Base-by-base conservation (phyloP, 2,888 invertebrate species). In the Dryadula phaetusa region DNA sequence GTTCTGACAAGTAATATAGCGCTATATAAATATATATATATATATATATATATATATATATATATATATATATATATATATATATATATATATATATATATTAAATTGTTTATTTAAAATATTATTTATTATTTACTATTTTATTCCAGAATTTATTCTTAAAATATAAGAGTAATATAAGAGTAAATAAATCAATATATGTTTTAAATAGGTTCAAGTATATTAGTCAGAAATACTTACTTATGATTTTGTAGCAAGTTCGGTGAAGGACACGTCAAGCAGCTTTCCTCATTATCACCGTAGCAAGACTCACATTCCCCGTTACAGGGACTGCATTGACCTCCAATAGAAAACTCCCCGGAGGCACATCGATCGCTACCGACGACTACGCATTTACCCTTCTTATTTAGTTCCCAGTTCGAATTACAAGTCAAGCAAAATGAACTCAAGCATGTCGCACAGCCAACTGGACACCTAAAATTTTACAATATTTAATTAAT, bases 301-400 rank as follows among this genome's bases (percentile, higher is more conserved):
- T 95, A 95, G 82, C 98, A 98, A n/a, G 95, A 95, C 72, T 96
- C 96, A 78, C 98, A 98, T 0, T 96, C 95, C 2, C 94, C 93
- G 80, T 97, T 95, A 79, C 98, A 98, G 3, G 94, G 93, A 70
- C 94, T 94, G 83, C 98, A 98, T 53, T 93, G 93, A 47, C 93
- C 94, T 16, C 94, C 94, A 28, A 94, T 94, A 56, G 93, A 94
- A 69, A 77, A 93, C 90, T 94, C 93, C 91, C 95, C 94, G 71
- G 94, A 88, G 75, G 93, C 93, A 80, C 97, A 97, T 68, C 94
- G 94, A 44, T 95, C 95, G 68, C 95, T 95, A 67, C 95, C 95
- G 62, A 93, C 93, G 0, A 95, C 95, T 34, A 95, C 94, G 83
- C 97, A 97, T 73, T 95, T 94, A 16, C 95, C 95, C 79, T 96